These are phyloP conservation scores for Leptocoma aspasia DNA, from an alignment of 2,113 vertebrate species.

Conservation along the genomic window DNA sequence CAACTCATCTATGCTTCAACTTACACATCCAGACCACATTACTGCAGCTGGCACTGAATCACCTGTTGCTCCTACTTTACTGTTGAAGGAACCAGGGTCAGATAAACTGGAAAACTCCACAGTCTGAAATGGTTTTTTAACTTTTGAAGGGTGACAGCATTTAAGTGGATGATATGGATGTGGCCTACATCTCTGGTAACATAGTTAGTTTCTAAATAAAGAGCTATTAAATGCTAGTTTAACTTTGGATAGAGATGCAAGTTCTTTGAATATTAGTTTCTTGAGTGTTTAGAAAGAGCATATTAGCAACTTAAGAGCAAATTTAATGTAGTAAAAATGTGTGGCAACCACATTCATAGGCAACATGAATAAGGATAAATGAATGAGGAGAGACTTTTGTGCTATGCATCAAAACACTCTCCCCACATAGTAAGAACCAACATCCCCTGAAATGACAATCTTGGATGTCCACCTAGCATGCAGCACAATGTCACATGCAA, in stretches of 20 bases:
- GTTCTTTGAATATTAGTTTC: neutral
- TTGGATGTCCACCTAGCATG: neutral
- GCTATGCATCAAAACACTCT: neutral
- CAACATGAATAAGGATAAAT: neutral
- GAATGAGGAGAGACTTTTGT: neutral
- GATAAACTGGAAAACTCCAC: neutral
- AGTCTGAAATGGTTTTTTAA: neutral
- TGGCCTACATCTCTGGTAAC: neutral
- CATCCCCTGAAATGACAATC: neutral
- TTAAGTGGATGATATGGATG: neutral
- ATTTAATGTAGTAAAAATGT: neutral
- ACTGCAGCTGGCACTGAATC: neutral
- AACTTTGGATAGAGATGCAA: neutral
- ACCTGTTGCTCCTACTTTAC: neutral
- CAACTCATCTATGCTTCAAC: neutral
- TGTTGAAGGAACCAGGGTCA: neutral
- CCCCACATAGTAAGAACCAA: neutral
- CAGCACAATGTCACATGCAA: neutral
- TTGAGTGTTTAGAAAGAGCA: neutral
- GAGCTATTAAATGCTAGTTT: neutral
- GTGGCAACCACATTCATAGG: neutral
- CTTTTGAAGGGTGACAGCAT: neutral
- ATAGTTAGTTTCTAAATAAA: neutral
- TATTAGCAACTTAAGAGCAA: neutral
- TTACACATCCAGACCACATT: neutral